Percentiles rank a stretch among this genome's conserved stretches.
phyloP scores from a whole-genome alignment of 2,113 vertebrate species.

The Marcusenius ussheri region DNA sequence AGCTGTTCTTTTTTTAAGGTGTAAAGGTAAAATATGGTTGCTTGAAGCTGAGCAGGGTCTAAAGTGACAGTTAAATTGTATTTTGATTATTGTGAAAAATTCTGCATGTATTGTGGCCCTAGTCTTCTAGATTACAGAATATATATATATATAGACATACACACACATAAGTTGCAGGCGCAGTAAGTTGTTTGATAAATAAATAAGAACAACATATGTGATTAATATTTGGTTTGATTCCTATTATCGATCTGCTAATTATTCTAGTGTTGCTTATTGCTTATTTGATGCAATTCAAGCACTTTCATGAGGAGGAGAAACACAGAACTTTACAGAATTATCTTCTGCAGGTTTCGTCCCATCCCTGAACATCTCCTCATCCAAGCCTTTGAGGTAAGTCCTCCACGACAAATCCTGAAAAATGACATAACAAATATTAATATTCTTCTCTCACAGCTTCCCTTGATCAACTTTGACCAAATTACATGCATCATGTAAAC shows the following conservation, averaged over 20 bases:
- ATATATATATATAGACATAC: background rate
- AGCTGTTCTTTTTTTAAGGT: background rate
- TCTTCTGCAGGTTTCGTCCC: constrained; percentile 67
- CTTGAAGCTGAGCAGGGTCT: background rate
- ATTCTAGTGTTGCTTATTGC: background rate
- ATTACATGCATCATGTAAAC: background rate
- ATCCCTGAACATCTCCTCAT: constrained; percentile 75
- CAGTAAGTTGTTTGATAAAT: background rate
- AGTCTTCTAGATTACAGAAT: background rate
- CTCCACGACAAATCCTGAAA: background rate
- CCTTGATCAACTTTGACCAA: background rate
- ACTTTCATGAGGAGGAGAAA: background rate
- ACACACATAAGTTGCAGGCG: background rate
- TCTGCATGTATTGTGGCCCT: background rate
- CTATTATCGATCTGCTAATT: background rate
- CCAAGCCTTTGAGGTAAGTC: constrained; percentile 80
- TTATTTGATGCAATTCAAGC: background rate
- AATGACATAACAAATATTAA: background rate
- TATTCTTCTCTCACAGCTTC: background rate
- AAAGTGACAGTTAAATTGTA: background rate
- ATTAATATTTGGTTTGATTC: background rate
- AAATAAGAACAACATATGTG: background rate
- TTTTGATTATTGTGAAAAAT: background rate
- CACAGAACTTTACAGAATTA: background rate
- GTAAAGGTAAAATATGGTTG: background rate